Percentiles rank a stretch among this genome's conserved stretches.
phyloP scores from a whole-genome alignment of 92 coral and sea anemone genomes.

The Galaxea fascicularis region DNA sequence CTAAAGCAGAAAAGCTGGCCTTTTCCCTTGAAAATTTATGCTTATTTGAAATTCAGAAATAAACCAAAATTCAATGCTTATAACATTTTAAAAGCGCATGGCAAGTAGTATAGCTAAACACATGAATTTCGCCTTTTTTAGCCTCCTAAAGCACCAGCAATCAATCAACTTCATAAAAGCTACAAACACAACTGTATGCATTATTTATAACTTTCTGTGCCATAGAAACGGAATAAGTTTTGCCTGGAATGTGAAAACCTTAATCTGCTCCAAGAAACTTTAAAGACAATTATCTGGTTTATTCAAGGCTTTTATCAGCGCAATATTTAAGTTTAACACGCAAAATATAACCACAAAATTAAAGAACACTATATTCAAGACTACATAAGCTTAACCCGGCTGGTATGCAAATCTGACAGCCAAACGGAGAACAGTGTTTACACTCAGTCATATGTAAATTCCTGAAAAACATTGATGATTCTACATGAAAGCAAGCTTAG shows the following conservation, averaged over 20 bases:
- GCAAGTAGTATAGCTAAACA: not conserved
- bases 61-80: not conserved
- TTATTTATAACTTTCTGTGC: slow-evolving; percentile 37
- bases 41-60: not conserved
- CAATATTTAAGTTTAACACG: not conserved
- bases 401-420: slow-evolving; percentile 43
- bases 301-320: not conserved
- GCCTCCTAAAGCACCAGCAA: not conserved
- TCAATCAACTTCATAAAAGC: slow-evolving; percentile 42
- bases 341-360: not conserved
- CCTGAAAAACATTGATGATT: slow-evolving; percentile 6
- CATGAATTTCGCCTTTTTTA: not conserved
- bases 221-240: slow-evolving; percentile 39
- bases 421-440: slow-evolving; percentile 20
- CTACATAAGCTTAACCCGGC: slow-evolving; percentile 1
- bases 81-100: not conserved
- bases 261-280: not conserved
- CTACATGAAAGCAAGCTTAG: slow-evolving; percentile 13
- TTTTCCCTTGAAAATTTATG: not conserved
- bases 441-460: slow-evolving; percentile 35
- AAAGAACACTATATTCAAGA: slow-evolving; percentile 6
- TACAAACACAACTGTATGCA: slow-evolving; percentile 35
- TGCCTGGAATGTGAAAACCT: slow-evolving; percentile 35
- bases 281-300: not conserved
- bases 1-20: not conserved